Evolutionary conservation across 2,113 vertebrate genomes (phyloP).

Genomic region (Macrotus californicus): DNA sequence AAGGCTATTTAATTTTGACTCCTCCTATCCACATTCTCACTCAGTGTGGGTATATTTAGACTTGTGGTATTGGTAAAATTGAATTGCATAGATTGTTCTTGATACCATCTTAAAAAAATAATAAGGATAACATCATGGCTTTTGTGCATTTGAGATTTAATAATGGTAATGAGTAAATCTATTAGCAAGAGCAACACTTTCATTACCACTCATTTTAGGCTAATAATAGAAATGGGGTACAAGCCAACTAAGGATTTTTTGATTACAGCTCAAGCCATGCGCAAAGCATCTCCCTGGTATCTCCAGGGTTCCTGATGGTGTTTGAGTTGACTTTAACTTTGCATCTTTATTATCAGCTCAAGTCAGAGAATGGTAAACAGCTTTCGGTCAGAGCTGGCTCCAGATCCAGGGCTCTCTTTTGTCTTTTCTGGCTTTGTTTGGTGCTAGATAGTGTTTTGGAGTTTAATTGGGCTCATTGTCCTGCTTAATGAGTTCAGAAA

Average conservation of each 20-base stretch:
- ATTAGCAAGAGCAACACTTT: neutral
- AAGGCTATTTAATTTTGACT: neutral
- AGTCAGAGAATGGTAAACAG: neutral
- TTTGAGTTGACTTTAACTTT: neutral
- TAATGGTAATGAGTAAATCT: neutral
- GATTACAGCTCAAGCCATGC: neutral
- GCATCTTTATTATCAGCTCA: neutral
- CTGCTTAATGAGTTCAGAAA: neutral
- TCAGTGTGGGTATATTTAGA: conserved; percentile 30
- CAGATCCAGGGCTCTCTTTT: neutral
- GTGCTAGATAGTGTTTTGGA: neutral
- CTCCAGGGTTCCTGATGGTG: neutral
- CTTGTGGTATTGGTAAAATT: neutral
- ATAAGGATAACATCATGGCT: neutral
- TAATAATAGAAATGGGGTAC: conserved; percentile 40
- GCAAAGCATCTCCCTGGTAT: neutral
- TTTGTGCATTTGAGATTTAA: conserved; percentile 25
- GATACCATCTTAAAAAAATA: neutral
- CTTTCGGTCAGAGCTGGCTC: neutral
- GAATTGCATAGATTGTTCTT: conserved; percentile 28
- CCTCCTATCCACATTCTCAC: neutral
- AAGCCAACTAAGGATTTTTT: conserved; percentile 14
- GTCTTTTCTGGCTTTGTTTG: neutral
- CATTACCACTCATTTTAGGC: conserved; percentile 39
- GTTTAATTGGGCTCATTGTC: neutral